Conservation (phyloP, 2,797 vertebrate genomes). For the Myotis pilosus region DNA sequence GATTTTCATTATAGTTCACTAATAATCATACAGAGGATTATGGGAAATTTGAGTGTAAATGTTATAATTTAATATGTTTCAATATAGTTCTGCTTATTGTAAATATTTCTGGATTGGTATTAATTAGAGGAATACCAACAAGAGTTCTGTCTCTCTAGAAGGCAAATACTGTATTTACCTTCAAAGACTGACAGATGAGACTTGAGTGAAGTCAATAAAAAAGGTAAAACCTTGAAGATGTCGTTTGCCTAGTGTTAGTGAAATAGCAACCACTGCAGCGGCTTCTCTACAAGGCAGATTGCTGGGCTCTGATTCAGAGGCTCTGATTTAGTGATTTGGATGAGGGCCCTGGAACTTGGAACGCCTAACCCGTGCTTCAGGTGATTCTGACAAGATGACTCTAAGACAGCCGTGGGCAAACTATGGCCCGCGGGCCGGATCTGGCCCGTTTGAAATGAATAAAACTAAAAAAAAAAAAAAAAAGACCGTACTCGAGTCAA, state of each 20-base stretch:
- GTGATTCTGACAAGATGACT: neutral
- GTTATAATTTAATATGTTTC: neutral
- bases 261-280: fast-evolving
- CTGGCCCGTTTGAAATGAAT: no score
- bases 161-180: neutral
- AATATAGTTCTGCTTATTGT: neutral
- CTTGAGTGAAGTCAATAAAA: neutral
- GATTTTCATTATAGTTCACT: neutral
- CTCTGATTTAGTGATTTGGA: neutral
- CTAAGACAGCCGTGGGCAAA: no score
- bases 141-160: neutral
- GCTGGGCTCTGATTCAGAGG: neutral
- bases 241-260: neutral
- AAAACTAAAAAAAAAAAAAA: no score
- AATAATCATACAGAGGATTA: neutral
- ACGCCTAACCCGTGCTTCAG: neutral
- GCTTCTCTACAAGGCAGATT: neutral
- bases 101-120: neutral
- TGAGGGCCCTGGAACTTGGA: neutral
- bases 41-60: neutral
- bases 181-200: neutral
- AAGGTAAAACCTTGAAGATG: neutral
- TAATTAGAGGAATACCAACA: neutral
- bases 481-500: no score
- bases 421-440: no score